These are phyloP conservation scores for Nycticryphes semicollaris DNA, from an alignment of 2,113 vertebrate genomes.

Conservation along the genomic window DNA sequence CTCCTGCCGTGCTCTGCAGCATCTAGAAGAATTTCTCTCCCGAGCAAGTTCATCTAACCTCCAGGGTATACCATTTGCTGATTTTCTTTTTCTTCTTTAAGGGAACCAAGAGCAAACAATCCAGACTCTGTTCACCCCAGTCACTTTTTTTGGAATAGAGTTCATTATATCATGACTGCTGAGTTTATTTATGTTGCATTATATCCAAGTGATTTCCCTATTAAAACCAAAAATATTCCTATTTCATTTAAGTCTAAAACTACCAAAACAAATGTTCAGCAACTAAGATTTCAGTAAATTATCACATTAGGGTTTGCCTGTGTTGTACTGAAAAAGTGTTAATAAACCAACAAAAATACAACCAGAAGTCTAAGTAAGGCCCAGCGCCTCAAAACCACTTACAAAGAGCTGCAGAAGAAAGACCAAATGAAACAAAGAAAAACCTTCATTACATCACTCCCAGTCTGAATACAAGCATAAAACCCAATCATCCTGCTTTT, in stretches of 20 bases:
- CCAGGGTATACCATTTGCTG: neutral
- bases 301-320: neutral
- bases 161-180: neutral
- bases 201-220: neutral
- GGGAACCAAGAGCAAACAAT: neutral
- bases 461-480: neutral
- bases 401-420: neutral
- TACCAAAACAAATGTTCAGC: neutral
- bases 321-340: neutral
- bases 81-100: neutral
- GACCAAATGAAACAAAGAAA: neutral
- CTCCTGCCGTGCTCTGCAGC: neutral
- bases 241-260: neutral
- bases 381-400: neutral
- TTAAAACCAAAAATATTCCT: neutral
- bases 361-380: neutral
- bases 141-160: neutral
- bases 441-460: neutral
- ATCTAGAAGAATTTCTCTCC: neutral
- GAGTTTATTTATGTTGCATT: neutral
- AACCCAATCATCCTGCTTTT: slow-evolving; percentile 26
- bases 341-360: neutral
- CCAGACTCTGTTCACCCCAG: neutral
- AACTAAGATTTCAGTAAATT: neutral
- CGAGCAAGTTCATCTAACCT: neutral